These are phyloP conservation scores for Drosophila tristis DNA, from an alignment of 1,140 invertebrate genomes.

Conservation along the genomic window DNA sequence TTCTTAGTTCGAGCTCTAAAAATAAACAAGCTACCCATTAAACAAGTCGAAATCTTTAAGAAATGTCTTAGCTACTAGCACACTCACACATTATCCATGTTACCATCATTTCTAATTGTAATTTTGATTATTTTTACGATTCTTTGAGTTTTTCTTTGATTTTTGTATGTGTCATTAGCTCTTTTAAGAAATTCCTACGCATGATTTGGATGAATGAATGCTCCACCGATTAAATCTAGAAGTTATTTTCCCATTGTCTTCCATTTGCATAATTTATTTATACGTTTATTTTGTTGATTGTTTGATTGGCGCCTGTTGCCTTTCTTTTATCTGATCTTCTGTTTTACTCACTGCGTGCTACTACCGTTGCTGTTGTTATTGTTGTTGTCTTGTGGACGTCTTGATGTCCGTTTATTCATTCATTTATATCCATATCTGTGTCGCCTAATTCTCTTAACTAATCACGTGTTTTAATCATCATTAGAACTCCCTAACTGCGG, in stretches of 20 bases:
- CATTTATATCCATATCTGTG: slow-evolving; percentile 21
- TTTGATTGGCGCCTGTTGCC: slow-evolving; percentile 16
- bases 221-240: background rate
- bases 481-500: slow-evolving; percentile 92
- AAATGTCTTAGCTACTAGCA: slow-evolving; percentile 35
- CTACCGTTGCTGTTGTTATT: slow-evolving; percentile 26
- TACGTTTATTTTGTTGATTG: slow-evolving; percentile 8
- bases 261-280: slow-evolving; percentile 36
- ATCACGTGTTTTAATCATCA: background rate
- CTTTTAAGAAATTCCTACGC: slow-evolving; percentile 14
- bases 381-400: slow-evolving; percentile 50
- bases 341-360: slow-evolving; percentile 25
- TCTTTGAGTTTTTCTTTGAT: slow-evolving; percentile 8
- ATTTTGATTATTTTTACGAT: slow-evolving; percentile 22
- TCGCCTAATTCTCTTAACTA: slow-evolving; percentile 20
- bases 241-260: slow-evolving; percentile 25
- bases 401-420: slow-evolving; percentile 34
- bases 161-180: slow-evolving; percentile 10
- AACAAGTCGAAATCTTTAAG: slow-evolving; percentile 14
- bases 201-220: slow-evolving; percentile 30
- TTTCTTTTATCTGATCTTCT: slow-evolving; percentile 24
- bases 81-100: slow-evolving; percentile 49
- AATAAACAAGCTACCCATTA: slow-evolving; percentile 26
- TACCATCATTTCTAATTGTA: slow-evolving; percentile 12
- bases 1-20: slow-evolving; percentile 48